A percentile compares a stretch with the other conserved stretches of the same genome.
Evolutionary conservation across 1,140 invertebrate genomes (phyloP).

Genomic region (Drepana arcuata): DNA sequence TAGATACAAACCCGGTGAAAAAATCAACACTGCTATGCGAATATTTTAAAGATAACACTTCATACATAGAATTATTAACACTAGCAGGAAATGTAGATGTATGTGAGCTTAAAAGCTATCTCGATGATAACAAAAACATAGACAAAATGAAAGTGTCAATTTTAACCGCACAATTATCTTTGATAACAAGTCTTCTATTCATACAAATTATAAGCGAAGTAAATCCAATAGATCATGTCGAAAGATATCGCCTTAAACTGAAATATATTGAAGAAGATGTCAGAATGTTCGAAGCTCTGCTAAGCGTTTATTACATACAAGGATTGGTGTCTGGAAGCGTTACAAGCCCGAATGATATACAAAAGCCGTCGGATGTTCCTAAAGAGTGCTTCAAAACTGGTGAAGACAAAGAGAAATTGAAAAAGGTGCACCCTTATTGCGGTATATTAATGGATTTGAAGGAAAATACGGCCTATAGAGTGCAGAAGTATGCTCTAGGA

Average conservation of each 20-base stretch:
- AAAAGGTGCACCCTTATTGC: slow-evolving; percentile 53
- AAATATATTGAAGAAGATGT: slow-evolving; percentile 78
- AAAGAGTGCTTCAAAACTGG: slow-evolving; percentile 23
- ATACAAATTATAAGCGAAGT: slow-evolving; percentile 46
- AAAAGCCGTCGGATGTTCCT: slow-evolving; percentile 29
- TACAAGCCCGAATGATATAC: slow-evolving; percentile 23
- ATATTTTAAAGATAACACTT: too few relatives aligned
- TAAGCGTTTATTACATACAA: slow-evolving; percentile 53
- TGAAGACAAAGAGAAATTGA: slow-evolving; percentile 24
- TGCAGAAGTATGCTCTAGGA: slow-evolving; percentile 50
- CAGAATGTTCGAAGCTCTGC: slow-evolving; percentile 43
- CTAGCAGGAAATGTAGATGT: too few relatives aligned
- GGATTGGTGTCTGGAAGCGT: slow-evolving; percentile 50
- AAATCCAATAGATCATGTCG: slow-evolving; percentile 79
- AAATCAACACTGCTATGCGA: too few relatives aligned
- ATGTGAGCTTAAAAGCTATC: slow-evolving; percentile 8
- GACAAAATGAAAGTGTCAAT: slow-evolving; percentile 26
- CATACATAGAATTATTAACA: too few relatives aligned
- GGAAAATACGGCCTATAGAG: slow-evolving; percentile 27
- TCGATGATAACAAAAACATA: background rate
- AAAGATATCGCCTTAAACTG: slow-evolving; percentile 79
- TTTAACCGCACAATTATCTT: slow-evolving; percentile 50
- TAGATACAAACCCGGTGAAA: too few relatives aligned
- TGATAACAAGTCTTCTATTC: slow-evolving; percentile 66
- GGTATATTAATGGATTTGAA: slow-evolving; percentile 36